These are phyloP conservation scores for Heteropelma amictum DNA, from an alignment of 2,888 invertebrate species.

Conservation along the genomic window DNA sequence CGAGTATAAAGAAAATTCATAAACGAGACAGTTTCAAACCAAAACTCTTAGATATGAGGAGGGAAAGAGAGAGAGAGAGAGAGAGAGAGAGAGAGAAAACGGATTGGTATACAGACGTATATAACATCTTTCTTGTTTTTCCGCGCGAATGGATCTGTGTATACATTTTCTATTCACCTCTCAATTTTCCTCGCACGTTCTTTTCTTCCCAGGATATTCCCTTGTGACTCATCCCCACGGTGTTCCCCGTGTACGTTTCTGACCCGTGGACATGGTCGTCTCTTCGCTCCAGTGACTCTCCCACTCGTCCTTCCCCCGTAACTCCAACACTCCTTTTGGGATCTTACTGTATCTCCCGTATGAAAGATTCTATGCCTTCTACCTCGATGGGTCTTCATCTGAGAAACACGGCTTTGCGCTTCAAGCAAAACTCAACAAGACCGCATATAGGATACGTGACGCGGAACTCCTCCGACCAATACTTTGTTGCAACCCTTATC, in stretches of 20 bases:
- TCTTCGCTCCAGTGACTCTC: conserved; percentile 29
- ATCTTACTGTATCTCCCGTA: conserved; percentile 11
- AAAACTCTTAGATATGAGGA: too few species aligned
- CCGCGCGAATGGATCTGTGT: conserved; percentile 4
- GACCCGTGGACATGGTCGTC: conserved; percentile 26
- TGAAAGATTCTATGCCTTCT: conserved; percentile 9
- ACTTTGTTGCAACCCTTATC: background rate
- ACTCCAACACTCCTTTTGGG: conserved; percentile 3
- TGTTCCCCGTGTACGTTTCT: conserved; percentile 21
- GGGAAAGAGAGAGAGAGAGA: background rate
- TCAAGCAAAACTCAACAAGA: conserved; percentile 35
- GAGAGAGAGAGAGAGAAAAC: background rate
- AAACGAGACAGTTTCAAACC: too few species aligned
- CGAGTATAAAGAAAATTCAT: too few species aligned
- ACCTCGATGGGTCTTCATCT: conserved; percentile 14
- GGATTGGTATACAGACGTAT: background rate
- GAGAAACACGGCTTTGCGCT: conserved; percentile 52
- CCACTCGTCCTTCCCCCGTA: conserved; percentile 20
- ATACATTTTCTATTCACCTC: conserved; percentile 23
- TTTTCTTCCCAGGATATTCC: conserved; percentile 30
- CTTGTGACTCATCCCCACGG: conserved; percentile 40
- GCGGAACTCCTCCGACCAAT: background rate
- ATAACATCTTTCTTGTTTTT: conserved; percentile 27
- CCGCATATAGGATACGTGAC: conserved; percentile 5
- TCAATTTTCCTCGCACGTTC: conserved; percentile 4